Conservation (phyloP, 1,140 invertebrate genomes). For the Caenorhabditis inopinata region DNA sequence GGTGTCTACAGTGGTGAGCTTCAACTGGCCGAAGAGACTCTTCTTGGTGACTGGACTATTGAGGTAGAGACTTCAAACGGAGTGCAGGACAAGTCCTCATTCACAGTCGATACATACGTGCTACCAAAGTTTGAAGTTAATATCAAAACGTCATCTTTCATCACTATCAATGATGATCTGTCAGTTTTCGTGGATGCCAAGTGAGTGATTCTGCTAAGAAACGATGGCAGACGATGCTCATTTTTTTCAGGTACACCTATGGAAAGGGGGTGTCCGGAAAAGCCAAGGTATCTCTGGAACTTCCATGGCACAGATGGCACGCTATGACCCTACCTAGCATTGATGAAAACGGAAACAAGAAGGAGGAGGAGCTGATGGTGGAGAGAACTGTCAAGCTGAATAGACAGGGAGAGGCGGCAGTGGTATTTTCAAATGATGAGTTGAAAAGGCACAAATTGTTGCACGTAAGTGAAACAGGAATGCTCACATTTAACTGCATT, state of each 20-base stretch:
- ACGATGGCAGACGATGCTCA: neutral
- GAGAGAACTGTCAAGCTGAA: conserved; percentile 66
- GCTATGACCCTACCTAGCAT: conserved; percentile 36
- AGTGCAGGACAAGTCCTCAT: conserved; percentile 65
- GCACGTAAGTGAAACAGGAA: neutral
- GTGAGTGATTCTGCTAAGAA: conserved; percentile 66
- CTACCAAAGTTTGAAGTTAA: conserved; percentile 74
- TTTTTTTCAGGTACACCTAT: conserved; percentile 73
- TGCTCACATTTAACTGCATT: conserved; percentile 16
- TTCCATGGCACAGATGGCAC: conserved; percentile 61
- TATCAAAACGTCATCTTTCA: conserved; percentile 71
- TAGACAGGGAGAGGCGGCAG: conserved; percentile 59
- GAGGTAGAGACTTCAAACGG: conserved; percentile 57
- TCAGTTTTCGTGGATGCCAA: conserved; percentile 72
- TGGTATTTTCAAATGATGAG: conserved; percentile 62
- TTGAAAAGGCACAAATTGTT: conserved; percentile 49
- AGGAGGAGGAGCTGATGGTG: conserved; percentile 61
- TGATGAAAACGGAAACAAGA: conserved; percentile 42
- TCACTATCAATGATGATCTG: conserved; percentile 70
- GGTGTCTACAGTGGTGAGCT: conserved; percentile 56
- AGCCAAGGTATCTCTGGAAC: conserved; percentile 58
- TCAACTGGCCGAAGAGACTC: conserved; percentile 61
- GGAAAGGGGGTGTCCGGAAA: conserved; percentile 75
- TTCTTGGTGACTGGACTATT: conserved; percentile 63
- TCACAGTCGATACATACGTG: conserved; percentile 68